These are phyloP conservation scores for Zelostemma sp. DNA, from an alignment of 1,140 invertebrate genomes.

Conservation along the genomic window DNA sequence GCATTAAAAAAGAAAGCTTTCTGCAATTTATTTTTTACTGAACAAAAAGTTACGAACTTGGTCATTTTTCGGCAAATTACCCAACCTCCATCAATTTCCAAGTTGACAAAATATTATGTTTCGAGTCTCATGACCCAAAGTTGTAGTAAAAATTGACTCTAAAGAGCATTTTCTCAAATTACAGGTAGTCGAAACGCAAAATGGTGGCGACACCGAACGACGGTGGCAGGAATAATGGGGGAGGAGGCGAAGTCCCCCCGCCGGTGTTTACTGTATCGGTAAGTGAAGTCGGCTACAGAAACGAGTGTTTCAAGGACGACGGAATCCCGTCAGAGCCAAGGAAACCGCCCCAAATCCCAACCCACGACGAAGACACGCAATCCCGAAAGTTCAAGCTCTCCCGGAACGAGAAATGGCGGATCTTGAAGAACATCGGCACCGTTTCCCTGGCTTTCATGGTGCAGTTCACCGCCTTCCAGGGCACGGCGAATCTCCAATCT, in stretches of 20 bases:
- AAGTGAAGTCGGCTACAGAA: slow-evolving; percentile 75
- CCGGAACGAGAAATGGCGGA: slow-evolving; percentile 85
- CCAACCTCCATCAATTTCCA: no score
- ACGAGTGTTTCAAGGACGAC: slow-evolving; percentile 77
- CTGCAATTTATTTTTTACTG: no score
- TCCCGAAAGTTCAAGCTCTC: slow-evolving; percentile 83
- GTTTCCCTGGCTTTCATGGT: slow-evolving; percentile 92
- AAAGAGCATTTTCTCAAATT: slow-evolving; percentile 8
- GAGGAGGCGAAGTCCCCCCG: slow-evolving; percentile 38
- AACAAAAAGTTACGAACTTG: no score
- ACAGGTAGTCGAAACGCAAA: slow-evolving; percentile 62
- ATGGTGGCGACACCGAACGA: slow-evolving; percentile 66
- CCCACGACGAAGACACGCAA: slow-evolving; percentile 61
- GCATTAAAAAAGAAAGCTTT: no score
- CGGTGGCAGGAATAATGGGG: slow-evolving; percentile 61
- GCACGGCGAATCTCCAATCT: slow-evolving; percentile 90
- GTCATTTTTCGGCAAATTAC: no score
- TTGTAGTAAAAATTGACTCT: no score
- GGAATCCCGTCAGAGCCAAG: slow-evolving; percentile 64
- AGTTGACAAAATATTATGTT: no score
- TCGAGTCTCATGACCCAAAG: no score
- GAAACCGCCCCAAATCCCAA: slow-evolving; percentile 75
- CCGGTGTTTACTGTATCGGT: slow-evolving; percentile 71
- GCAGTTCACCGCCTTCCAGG: slow-evolving; percentile 93
- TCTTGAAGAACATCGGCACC: slow-evolving; percentile 88